Evolutionary conservation across 2,797 vertebrate species (phyloP).

Genomic region (Girardinus metallicus): DNA sequence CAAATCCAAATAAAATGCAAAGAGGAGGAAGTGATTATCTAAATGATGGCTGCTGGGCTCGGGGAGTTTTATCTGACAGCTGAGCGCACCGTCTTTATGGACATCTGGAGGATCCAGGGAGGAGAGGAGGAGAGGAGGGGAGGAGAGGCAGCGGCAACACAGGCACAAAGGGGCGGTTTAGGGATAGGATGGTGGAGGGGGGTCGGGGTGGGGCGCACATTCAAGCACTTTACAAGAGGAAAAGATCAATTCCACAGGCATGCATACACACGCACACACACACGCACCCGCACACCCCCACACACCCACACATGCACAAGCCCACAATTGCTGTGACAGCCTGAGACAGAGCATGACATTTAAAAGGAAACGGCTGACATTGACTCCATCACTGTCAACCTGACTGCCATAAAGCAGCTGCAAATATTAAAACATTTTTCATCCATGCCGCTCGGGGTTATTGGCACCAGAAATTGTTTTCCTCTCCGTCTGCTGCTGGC

Average conservation of each 20-base stretch:
- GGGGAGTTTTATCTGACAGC: constrained; percentile 79
- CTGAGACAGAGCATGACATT: constrained; percentile 98
- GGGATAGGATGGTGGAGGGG: constrained; percentile 93
- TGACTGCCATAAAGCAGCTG: constrained; percentile 98
- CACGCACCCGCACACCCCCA: constrained; percentile 43
- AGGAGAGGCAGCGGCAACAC: constrained; percentile 35
- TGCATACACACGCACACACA: constrained; percentile 45
- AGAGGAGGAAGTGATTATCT: constrained; percentile 79
- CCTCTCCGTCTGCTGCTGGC: constrained; percentile 97
- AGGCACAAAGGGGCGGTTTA: constrained; percentile 88
- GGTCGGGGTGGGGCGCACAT: constrained; percentile 88
- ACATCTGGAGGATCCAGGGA: constrained; percentile 68
- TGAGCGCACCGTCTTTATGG: constrained; percentile 80
- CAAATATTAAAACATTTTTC: constrained; percentile 99
- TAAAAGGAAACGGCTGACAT: constrained; percentile 99
- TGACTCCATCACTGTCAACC: constrained; percentile 99
- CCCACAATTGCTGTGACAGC: constrained; percentile 68
- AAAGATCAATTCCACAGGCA: constrained; percentile 89
- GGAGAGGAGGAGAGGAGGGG: constrained; percentile 41
- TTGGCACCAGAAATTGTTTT: constrained; percentile 99
- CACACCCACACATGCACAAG: constrained; percentile 41
- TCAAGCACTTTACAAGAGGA: constrained; percentile 89
- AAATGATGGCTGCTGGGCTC: constrained; percentile 78
- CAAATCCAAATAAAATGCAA: constrained; percentile 82
- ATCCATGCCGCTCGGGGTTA: constrained; percentile 94